Conservation (phyloP, 2,113 vertebrate species). For the Synodontis membranacea region DNA sequence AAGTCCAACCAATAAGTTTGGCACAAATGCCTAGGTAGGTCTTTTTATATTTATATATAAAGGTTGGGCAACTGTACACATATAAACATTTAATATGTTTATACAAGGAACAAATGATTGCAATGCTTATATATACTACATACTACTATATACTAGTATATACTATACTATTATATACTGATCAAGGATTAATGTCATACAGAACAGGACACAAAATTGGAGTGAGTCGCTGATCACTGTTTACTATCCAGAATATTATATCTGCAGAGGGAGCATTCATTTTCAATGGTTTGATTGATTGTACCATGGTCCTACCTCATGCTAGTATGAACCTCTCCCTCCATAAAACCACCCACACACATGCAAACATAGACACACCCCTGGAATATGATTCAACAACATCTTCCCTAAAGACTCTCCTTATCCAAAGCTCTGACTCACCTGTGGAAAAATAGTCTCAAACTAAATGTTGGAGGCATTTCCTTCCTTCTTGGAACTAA, state of each 20-base stretch:
- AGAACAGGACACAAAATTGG: not conserved
- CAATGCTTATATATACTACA: too few relatives aligned
- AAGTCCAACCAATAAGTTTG: not conserved
- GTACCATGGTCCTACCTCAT: not conserved
- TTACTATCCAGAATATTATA: not conserved
- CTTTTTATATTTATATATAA: not conserved
- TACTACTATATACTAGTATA: too few relatives aligned
- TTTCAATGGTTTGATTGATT: not conserved
- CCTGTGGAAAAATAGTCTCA: conserved; percentile 69
- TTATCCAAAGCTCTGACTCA: conserved; percentile 67
- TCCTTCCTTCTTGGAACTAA: conserved; percentile 58
- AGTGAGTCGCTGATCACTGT: not conserved
- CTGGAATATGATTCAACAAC: conserved; percentile 37
- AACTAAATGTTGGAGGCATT: conserved; percentile 56
- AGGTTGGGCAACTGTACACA: not conserved
- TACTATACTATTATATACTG: not conserved
- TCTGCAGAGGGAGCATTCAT: not conserved
- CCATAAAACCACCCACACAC: conserved; percentile 29
- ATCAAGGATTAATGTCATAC: not conserved
- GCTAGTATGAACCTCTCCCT: conserved; percentile 12
- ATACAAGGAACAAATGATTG: conserved; percentile 1
- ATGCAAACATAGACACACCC: conserved; percentile 22
- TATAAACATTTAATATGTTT: not conserved
- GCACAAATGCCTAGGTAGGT: not conserved
- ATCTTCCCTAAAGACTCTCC: conserved; percentile 48